Conservation (phyloP, 2,113 vertebrate genomes). For the Xiphophorus hellerii region DNA sequence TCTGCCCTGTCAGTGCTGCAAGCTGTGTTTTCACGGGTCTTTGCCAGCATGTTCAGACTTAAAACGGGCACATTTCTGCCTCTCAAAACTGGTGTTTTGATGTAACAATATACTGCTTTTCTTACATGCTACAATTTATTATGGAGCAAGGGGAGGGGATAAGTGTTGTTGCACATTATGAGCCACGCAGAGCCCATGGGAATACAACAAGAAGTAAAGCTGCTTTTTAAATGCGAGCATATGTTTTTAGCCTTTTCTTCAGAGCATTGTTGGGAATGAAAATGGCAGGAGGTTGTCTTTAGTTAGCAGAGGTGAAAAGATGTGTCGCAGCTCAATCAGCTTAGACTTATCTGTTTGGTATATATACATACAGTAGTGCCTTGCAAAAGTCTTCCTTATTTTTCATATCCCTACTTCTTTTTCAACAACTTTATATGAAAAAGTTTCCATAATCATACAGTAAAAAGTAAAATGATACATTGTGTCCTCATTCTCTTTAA, state of each 20-base stretch:
- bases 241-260: background rate
- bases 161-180: background rate
- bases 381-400: background rate
- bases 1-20: background rate
- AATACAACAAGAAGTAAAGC: background rate
- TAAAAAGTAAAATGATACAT: no score
- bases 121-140: background rate
- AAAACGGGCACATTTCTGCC: background rate
- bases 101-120: background rate
- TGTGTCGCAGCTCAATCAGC: background rate
- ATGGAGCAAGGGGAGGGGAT: background rate
- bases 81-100: background rate
- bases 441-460: background rate
- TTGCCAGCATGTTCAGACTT: conserved; percentile 1
- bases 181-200: background rate
- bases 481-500: no score
- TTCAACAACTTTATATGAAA: background rate
- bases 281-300: background rate
- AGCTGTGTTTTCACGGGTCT: background rate
- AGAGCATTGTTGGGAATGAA: background rate
- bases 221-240: background rate
- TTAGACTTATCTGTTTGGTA: background rate
- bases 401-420: background rate
- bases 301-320: background rate
- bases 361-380: background rate